phyloP scores from a whole-genome alignment of 30 jellyfish, hydroid and myxozoan species.

The Pseudorhiza aurosa region DNA sequence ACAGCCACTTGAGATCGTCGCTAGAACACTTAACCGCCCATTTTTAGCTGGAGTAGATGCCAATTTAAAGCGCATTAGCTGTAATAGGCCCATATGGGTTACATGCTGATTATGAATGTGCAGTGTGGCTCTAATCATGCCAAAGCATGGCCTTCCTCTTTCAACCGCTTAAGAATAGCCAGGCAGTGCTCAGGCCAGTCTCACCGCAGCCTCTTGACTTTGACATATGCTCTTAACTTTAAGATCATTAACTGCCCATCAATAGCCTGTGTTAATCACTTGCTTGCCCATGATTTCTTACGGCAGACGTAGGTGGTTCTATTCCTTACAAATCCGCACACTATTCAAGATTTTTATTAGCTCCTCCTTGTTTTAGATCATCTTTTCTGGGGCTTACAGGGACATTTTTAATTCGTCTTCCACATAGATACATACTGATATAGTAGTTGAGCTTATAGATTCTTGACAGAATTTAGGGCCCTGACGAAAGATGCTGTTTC shows the following conservation, averaged over 20 bases:
- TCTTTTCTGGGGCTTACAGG: not conserved
- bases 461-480: too few species aligned
- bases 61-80: conserved; percentile 13
- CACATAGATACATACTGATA: not conserved
- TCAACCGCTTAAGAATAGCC: conserved; percentile 30
- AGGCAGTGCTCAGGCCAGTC: conserved; percentile 23
- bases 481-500: too few species aligned
- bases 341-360: not conserved
- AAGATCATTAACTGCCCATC: conserved; percentile 33
- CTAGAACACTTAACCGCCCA: conserved; percentile 16
- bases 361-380: conserved; percentile 27
- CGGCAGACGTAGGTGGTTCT: not conserved
- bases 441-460: not conserved
- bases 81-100: conserved; percentile 7
- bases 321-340: conserved; percentile 19
- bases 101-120: conserved; percentile 18
- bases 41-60: conserved; percentile 30
- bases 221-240: conserved; percentile 52
- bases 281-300: not conserved
- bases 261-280: not conserved
- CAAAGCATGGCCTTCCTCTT: conserved; percentile 18
- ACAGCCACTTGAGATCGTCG: conserved; percentile 4
- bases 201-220: conserved; percentile 64
- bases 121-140: not conserved
- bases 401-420: not conserved